Conservation (phyloP, 2,888 invertebrate genomes). For the Podabrus alpinus region DNA sequence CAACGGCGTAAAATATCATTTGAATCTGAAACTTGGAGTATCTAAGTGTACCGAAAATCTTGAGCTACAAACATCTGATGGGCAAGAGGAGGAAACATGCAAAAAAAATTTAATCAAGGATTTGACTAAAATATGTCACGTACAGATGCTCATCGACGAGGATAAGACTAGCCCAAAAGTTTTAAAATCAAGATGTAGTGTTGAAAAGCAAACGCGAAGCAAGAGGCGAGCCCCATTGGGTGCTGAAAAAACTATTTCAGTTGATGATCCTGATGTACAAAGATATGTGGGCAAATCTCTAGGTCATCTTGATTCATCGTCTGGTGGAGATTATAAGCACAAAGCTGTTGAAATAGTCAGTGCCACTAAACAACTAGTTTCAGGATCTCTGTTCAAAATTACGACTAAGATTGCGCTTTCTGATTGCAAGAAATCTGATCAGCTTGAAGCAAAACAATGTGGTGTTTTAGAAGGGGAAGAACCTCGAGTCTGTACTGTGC, state of each 20-base stretch:
- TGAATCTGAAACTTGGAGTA: slow-evolving; percentile 54
- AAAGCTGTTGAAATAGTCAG: slow-evolving; percentile 43
- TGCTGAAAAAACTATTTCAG: not conserved
- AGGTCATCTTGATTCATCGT: slow-evolving; percentile 44
- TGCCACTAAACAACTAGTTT: slow-evolving; percentile 59
- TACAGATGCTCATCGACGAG: slow-evolving; percentile 56
- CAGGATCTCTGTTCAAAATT: slow-evolving; percentile 63
- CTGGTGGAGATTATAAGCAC: slow-evolving; percentile 49
- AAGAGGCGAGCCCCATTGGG: not conserved
- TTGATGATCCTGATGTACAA: slow-evolving; percentile 37
- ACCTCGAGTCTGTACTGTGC: slow-evolving; percentile 54
- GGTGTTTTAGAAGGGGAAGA: slow-evolving; percentile 40
- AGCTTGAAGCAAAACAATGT: slow-evolving; percentile 39
- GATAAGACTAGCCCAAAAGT: slow-evolving; percentile 55
- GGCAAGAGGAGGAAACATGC: slow-evolving; percentile 34
- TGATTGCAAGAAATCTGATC: slow-evolving; percentile 54
- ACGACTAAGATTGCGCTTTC: slow-evolving; percentile 62
- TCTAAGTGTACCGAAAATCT: slow-evolving; percentile 53
- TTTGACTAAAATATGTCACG: slow-evolving; percentile 60
- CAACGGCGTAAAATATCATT: slow-evolving; percentile 54
- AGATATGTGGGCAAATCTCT: slow-evolving; percentile 36
- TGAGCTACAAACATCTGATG: not conserved
- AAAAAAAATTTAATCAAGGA: slow-evolving; percentile 47
- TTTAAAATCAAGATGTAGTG: slow-evolving; percentile 59
- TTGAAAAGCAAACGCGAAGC: slow-evolving; percentile 38